These are phyloP conservation scores for Oreochromis grahami DNA, from an alignment of 2,797 vertebrate species.

Conservation along the genomic window DNA sequence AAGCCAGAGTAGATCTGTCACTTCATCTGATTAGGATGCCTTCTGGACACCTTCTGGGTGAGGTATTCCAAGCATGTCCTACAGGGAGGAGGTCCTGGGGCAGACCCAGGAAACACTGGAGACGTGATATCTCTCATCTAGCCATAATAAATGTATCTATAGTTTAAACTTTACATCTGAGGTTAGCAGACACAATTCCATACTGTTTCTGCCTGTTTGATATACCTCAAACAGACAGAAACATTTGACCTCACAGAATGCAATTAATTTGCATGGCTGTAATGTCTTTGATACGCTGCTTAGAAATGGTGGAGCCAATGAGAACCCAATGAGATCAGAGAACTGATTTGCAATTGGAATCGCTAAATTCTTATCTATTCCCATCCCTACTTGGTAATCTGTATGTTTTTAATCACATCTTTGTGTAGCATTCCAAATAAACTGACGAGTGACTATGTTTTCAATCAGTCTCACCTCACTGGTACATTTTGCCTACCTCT, in stretches of 20 bases:
- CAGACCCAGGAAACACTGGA: too few relatives aligned
- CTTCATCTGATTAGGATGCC: not conserved
- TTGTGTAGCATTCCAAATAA: not conserved
- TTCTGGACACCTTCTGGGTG: not conserved
- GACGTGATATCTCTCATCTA: not conserved
- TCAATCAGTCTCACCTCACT: rapidly evolving
- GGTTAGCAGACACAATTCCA: too few relatives aligned
- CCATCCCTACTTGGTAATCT: not conserved
- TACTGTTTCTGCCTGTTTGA: not conserved
- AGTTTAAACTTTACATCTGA: not conserved
- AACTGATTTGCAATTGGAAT: not conserved
- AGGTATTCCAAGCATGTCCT: not conserved
- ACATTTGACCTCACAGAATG: not conserved
- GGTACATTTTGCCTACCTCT: constrained; percentile 57
- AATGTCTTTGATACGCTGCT: not conserved
- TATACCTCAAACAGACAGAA: not conserved
- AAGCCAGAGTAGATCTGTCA: not conserved
- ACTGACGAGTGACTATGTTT: not conserved
- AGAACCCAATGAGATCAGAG: not conserved
- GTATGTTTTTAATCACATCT: not conserved
- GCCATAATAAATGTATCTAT: not conserved
- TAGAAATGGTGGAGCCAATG: not conserved
- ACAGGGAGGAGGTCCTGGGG: not conserved
- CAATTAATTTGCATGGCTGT: not conserved
- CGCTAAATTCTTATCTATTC: not conserved